Evolutionary conservation across 2,113 vertebrate species (phyloP), one percentile per base, ranked within the genome.

Genomic region (Dicrurus megarhynchus): DNA sequence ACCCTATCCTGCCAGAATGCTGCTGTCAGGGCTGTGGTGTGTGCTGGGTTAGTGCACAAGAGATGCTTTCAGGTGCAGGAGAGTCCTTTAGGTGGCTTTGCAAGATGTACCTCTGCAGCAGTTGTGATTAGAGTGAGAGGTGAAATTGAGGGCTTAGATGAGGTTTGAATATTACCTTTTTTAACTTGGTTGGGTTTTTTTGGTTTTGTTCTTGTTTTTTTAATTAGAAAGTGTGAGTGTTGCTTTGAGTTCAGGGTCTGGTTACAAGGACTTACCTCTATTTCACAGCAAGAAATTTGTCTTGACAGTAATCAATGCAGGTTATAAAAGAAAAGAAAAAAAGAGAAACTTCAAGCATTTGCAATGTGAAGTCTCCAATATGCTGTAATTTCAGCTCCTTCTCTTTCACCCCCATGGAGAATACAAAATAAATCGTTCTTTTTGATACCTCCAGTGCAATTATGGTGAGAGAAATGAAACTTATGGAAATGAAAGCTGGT

Each of bases 201-300:
- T 53, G 24, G 7, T 17, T 53, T 32, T 53, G 3, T 18, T 30
- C 32, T 32, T 19, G 4, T 30, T 52, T 56, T 46, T 26, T 15
- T n/a, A 46, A 92, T 89, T 50, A n/a, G 28, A 37, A 82, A 69
- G 67, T 0, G 1, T 74, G 53, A 83, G 60, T 84, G 55, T 47
- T 68, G 79, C 59, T 82, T 91, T 49, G 70, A 91, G 75, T 94
- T 92, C 75, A 77, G 81, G 74, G 41, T 61, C 74, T 85, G 71
- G 35, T 85, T 83, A 67, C 61, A 67, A 82, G 82, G 85, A 77
- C 55, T 90, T 85, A 57, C 67, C 71, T 95, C 82, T 90, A 24
- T 78, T 95, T 83, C 59, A 56, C 59, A 61, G 39, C 42, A 80
- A 94, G 68, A 88, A 90, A 88, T 89, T 94, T 69, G 44, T 88